phyloP scores from a whole-genome alignment of 2,888 invertebrate species.

The Agonopterix alstromeriana region DNA sequence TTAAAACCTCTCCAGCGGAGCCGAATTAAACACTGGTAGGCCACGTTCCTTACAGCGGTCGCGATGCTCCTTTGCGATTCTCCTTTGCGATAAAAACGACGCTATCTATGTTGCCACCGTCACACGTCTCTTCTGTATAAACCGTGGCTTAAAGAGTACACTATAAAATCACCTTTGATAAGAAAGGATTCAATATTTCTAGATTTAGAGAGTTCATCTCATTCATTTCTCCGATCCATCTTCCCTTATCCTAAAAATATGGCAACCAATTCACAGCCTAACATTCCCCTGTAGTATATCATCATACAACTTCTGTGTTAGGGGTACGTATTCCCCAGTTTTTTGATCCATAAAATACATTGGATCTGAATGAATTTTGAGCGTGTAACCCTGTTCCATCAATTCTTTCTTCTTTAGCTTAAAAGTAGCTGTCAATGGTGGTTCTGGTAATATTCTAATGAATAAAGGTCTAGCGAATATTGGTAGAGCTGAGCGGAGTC shows the following conservation, averaged over 20 bases:
- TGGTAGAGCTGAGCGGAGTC: constrained; percentile 79
- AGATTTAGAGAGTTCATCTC: too few species aligned
- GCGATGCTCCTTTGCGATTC: too few species aligned
- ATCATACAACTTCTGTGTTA: constrained; percentile 65
- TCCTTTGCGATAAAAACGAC: too few species aligned
- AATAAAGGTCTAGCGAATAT: constrained; percentile 92
- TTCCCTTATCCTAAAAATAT: not conserved
- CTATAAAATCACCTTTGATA: too few species aligned
- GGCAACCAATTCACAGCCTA: constrained; percentile 56
- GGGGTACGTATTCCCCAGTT: constrained; percentile 55
- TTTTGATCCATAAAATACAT: constrained; percentile 80
- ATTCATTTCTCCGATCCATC: too few species aligned
- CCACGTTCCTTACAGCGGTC: too few species aligned
- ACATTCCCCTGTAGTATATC: constrained; percentile 65
- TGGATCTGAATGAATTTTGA: constrained; percentile 79
- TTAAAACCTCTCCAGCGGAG: too few species aligned
- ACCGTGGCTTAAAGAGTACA: too few species aligned
- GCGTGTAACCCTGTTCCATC: constrained; percentile 86
- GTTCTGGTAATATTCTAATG: constrained; percentile 83
- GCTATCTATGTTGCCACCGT: too few species aligned
- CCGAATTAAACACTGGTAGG: too few species aligned
- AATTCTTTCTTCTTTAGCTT: constrained; percentile 95
- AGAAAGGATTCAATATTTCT: too few species aligned
- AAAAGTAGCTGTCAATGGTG: constrained; percentile 91
- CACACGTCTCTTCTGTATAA: too few species aligned